A percentile compares a stretch with the other conserved stretches of the same genome.
Evolutionary conservation across 2,888 invertebrate species (phyloP).

Genomic region (Ectemnius lituratus): DNA sequence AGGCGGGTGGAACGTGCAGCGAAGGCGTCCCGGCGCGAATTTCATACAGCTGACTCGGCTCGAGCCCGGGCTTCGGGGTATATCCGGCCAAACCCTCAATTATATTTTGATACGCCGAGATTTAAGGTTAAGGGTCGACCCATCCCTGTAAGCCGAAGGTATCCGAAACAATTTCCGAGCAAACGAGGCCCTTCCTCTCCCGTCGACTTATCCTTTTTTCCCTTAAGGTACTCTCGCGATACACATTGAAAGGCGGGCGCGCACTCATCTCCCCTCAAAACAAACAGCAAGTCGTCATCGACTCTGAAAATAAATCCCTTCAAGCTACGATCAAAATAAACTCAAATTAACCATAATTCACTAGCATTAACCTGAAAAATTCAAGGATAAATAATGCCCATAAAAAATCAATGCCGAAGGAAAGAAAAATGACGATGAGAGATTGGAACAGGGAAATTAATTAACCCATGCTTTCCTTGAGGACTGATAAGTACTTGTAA

Average conservation of each 20-base stretch:
- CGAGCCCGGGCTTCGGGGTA: constrained; percentile 22
- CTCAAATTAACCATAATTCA: no score
- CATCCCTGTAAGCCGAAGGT: constrained; percentile 23
- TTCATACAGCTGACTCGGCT: constrained; percentile 35
- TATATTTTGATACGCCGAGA: constrained; percentile 63
- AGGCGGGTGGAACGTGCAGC: constrained; percentile 45
- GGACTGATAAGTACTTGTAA: no score
- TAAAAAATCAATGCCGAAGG: no score
- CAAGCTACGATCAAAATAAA: no score
- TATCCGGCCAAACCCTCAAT: constrained; percentile 57
- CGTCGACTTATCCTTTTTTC: neutral
- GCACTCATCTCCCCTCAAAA: constrained; percentile 8
- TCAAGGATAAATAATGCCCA: no score
- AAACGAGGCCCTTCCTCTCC: constrained; percentile 34
- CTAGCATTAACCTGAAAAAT: no score
- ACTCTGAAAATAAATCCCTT: neutral
- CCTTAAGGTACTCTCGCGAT: neutral
- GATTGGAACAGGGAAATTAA: no score
- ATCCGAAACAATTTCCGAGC: constrained; percentile 56
- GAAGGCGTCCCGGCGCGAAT: constrained; percentile 46
- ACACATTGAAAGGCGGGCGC: neutral
- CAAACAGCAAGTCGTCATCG: constrained; percentile 10
- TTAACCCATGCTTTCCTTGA: no score
- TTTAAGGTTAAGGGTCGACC: constrained; percentile 64
- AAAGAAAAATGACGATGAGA: no score